These are phyloP conservation scores for Paracentrotus lividus DNA, from an alignment of 53 echinoderm and acorn worm species.

Conservation along the genomic window DNA sequence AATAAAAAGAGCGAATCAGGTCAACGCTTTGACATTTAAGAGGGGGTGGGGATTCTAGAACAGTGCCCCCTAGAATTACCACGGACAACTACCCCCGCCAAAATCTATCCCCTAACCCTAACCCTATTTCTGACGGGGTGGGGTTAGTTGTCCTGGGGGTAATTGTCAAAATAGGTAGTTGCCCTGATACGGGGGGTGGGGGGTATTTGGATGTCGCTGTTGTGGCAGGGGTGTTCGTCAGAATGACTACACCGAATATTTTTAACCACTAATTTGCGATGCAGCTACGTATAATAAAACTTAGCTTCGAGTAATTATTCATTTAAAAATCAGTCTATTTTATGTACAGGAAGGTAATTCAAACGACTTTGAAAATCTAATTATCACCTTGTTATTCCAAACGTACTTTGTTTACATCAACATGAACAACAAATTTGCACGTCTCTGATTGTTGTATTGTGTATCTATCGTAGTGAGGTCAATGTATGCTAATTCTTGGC, in stretches of 20 bases:
- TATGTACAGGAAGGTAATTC: neutral
- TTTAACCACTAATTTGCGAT: too few species aligned
- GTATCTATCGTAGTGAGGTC: neutral
- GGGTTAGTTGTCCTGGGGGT: too few species aligned
- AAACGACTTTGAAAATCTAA: neutral
- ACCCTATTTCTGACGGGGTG: neutral
- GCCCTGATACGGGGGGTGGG: too few species aligned
- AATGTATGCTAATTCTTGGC: slow-evolving; percentile 25
- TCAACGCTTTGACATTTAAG: neutral
- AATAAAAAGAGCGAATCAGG: neutral
- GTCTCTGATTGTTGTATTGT: slow-evolving; percentile 14
- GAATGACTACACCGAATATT: too few species aligned
- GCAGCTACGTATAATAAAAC: too few species aligned
- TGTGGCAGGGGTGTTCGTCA: neutral
- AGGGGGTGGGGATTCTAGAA: neutral
- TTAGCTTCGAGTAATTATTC: neutral
- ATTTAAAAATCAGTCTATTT: neutral
- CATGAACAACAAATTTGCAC: neutral
- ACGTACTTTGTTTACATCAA: neutral
- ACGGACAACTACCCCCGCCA: too few species aligned
- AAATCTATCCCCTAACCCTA: too few species aligned
- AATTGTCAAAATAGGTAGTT: too few species aligned
- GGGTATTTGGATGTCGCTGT: neutral
- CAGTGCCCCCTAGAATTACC: too few species aligned
- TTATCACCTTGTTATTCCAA: neutral